Base-by-base conservation (phyloP, 2,888 invertebrate genomes). In the Plagodis dolabraria region DNA sequence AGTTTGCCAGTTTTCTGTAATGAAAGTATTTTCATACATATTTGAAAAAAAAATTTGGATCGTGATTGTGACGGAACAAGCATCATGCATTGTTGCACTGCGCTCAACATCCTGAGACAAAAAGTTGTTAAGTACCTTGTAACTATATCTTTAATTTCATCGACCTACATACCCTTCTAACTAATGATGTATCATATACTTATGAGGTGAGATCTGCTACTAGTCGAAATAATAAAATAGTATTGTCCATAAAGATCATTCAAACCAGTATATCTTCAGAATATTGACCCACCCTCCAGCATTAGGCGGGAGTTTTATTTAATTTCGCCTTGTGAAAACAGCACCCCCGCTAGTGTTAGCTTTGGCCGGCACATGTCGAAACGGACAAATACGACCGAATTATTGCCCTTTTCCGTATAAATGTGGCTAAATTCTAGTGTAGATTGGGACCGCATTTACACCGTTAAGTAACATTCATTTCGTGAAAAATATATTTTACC, bases 281-380 rank as follows among this genome's bases (percentile, higher is more conserved):
- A 45, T 66, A 54, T 57, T 61, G 57, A 60, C 45, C 47, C 59
- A 76, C 84, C 83, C 79, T 79, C 76, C 71, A 62, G 72, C 82
- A 87, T 87, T 86, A 87, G 81, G 74, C 72, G 84, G 70, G 85
- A 84, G 87, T 87, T 87, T 89, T 88, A 92, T 92, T 92, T 92
- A 92, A 91, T 92, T 91, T 86, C 76, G 87, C 67, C 83, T 78
- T 85, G 81, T 81, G 86, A 87, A 84, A 89, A 90, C 85, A 89
- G 74, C 73, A 65, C 77, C 82, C 85, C 79, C 77, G 83, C 78
- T 83, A 86, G 83, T 89, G 91, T 92, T 89, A 74, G 86, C 83
- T 73, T 80, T 82, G 80, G 71, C 75, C 85, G 83, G 74, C 83
- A 82, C 85, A 85, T 80, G 88, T 79, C 87, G 70, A 80, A 84